Base-by-base conservation (phyloP, 2,888 invertebrate species). In the Hydrotaea diabolus region DNA sequence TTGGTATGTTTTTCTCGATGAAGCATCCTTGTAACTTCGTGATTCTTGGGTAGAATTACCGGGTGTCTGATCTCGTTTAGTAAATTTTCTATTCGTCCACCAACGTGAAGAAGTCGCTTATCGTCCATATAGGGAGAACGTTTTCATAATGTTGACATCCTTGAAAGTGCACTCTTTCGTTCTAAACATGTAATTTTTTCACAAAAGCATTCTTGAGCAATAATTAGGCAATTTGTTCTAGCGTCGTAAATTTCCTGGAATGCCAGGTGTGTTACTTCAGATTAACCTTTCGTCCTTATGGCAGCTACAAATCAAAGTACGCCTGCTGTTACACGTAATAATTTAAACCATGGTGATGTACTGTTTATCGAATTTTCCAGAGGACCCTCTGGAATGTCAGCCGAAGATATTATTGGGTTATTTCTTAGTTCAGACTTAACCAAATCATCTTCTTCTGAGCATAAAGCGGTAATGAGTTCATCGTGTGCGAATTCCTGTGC, bases 121-220 rank as follows among this genome's bases (percentile, higher is more conserved):
- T 53, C 21, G 49, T 84, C 82, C 8, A 86, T 9, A 69, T 69
- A 83, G 15, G 85, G 85, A 4, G 75, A 69, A n/a, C 83, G 76
- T 26, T 80, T 71, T 7, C 49, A 13, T n/a, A n/a, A n/a, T n/a
- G n/a, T n/a, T n/a, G n/a, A n/a, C n/a, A n/a, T n/a, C n/a, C n/a
- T 19, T 2, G 9, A 1, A n/a, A 55, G 55, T 21, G 2, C 0
- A 21, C 9, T n/a, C 0, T n/a, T n/a, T 21, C 21, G 55, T 11
- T 21, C 5, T 21, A 55, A 4, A 9, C 55, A 55, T 9, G 0
- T 21, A 15, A n/a, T n/a, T n/a, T n/a, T n/a, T n/a, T 9, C 21
- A 5, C 21, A 21, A 3, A 55, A 55, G 21, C 21, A 55, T 2
- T 21, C 17, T 21, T 55, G 55, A 13, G 55, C 55, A 1, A 55